These are phyloP conservation scores for Chymomyza costata DNA, from an alignment of 1,140 invertebrate genomes.

Conservation along the genomic window DNA sequence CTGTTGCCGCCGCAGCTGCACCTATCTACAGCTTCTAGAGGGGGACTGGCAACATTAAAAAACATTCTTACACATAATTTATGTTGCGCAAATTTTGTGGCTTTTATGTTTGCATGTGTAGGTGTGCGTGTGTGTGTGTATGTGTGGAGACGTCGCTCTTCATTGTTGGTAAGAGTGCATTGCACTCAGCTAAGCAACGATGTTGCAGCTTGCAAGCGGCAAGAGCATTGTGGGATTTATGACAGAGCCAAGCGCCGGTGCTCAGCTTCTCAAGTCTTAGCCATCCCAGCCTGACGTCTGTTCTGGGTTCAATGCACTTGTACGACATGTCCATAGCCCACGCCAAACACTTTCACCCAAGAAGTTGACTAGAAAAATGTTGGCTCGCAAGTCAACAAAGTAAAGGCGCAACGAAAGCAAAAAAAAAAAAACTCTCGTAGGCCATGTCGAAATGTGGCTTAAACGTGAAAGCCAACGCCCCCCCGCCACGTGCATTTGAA, in stretches of 20 bases:
- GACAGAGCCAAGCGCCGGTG: no score
- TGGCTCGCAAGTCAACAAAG: no score
- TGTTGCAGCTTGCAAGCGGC: slow-evolving; percentile 7
- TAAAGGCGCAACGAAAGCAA: no score
- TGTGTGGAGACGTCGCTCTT: slow-evolving; percentile 1
- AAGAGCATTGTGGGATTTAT: slow-evolving; percentile 31
- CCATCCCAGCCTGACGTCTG: slow-evolving; percentile 18
- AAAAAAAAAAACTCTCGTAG: no score
- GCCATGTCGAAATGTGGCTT: slow-evolving; percentile 34
- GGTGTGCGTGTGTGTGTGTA: no score
- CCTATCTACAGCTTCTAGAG: no score
- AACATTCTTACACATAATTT: slow-evolving; percentile 69
- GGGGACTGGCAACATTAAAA: slow-evolving; percentile 31
- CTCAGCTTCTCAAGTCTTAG: no score
- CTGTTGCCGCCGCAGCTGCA: no score
- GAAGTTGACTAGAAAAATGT: slow-evolving; percentile 4
- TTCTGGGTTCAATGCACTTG: slow-evolving; percentile 41
- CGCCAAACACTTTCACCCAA: slow-evolving; percentile 61
- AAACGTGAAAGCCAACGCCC: slow-evolving; percentile 66
- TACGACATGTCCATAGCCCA: no score
- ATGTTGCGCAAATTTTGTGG: slow-evolving; percentile 68
- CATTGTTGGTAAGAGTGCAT: slow-evolving; percentile 28
- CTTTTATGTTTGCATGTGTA: no score
- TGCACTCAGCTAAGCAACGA: slow-evolving; percentile 10
- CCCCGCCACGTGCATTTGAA: slow-evolving; percentile 18